Base-by-base conservation (phyloP, 1,140 invertebrate genomes). In the Wiebesia pumilae region DNA sequence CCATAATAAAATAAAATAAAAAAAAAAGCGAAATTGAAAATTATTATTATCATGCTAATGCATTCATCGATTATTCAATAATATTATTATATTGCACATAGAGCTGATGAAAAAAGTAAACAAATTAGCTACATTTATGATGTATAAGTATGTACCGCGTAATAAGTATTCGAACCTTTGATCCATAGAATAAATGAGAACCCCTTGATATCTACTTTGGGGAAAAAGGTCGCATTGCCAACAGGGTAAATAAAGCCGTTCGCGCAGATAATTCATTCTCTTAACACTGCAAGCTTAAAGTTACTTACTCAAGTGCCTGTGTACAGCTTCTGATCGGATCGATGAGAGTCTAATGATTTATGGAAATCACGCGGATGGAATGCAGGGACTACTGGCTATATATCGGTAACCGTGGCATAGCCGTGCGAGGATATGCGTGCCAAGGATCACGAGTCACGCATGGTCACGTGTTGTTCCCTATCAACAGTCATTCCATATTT, bases 361-460 rank as follows among this genome's bases (percentile, higher is more conserved):
- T 81, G 69, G 38, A 62, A 81, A 85, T 54, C 27, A 43, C 43
- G 67, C 38, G 84, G 78, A 65, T 73, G 84, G 69, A 85, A 81
- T 75, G 84, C 47, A 51, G 47, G 24, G 30, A 33, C 73, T 69
- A 80, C 75, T 30, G 58, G 24, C 40, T 43, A 16, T 43, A 75
- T 43, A 1, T 75, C 7, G 33, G 38, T 12, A n/a, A 40, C 30
- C 35, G 40, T 33, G 2, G 7, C 24, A 1, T 0, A 27, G 38
- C 27, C 0, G 12, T 4, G 12, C 14, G 43, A 35, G 43, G 33
- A 69, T 89, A 89, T 89, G 87, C 88, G 87, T 90, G 89, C 88
- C 88, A 90, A 90, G 89, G 87, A 88, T 89, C 88, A 85, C 88
- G 71, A 88, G 88, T 88, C 88, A 78, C 77, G 75, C 84, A 14